Percentiles rank a stretch among this genome's conserved stretches.
Evolutionary conservation across 2,113 vertebrate genomes (phyloP).

Genomic region (Danionella cerebrum): DNA sequence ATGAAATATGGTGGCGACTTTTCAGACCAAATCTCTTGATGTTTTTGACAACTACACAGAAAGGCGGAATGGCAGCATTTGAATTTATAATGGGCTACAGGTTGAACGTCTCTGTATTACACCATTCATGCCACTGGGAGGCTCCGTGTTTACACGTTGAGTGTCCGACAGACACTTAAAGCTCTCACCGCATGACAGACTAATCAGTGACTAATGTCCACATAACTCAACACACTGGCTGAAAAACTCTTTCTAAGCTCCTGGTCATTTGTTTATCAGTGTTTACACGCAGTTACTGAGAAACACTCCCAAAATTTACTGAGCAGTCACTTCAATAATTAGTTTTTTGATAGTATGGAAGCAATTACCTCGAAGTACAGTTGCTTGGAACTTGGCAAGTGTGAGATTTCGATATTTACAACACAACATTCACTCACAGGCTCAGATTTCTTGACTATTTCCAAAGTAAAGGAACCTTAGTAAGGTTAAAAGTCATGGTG

Average conservation of each 20-base stretch:
- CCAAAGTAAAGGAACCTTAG: background rate
- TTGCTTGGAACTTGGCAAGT: background rate
- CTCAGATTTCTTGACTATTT: background rate
- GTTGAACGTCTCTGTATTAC: too few species aligned
- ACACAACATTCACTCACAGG: background rate
- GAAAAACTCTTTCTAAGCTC: background rate
- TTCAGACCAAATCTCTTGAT: too few species aligned
- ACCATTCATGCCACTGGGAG: slow-evolving; percentile 10
- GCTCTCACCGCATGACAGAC: background rate
- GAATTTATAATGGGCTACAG: too few species aligned
- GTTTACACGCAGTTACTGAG: background rate
- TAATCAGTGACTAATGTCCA: background rate
- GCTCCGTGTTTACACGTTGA: background rate
- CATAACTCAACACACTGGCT: background rate
- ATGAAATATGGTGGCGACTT: too few species aligned
- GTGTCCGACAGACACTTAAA: background rate
- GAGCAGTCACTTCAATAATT: background rate
- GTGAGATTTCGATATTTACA: background rate
- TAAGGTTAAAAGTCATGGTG: background rate
- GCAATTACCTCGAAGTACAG: slow-evolving; percentile 23
- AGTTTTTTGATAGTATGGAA: slow-evolving; percentile 27
- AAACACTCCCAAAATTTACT: background rate
- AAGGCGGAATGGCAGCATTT: too few species aligned
- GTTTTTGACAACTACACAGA: too few species aligned
- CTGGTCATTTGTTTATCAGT: background rate